A percentile compares a stretch with the other conserved stretches of the same genome.
Evolutionary conservation across 1,140 invertebrate genomes (phyloP).

Genomic region (Pristionchus pacificus): DNA sequence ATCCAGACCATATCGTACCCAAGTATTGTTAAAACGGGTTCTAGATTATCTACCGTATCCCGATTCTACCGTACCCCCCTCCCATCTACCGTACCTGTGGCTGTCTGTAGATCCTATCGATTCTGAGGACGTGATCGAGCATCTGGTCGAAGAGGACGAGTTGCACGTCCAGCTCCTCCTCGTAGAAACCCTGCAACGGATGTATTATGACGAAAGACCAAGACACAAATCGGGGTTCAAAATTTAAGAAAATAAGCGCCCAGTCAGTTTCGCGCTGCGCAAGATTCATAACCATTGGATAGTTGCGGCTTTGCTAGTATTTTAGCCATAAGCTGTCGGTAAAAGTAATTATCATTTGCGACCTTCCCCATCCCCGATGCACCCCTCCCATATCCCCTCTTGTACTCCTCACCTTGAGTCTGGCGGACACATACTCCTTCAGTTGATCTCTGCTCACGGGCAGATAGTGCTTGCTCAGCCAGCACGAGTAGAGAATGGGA

Average conservation of each 20-base stretch:
- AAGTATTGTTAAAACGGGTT: too few relatives aligned
- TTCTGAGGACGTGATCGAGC: constrained; percentile 91
- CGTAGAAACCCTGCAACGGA: constrained; percentile 77
- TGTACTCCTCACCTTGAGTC: constrained; percentile 83
- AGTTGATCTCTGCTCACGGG: constrained; percentile 91
- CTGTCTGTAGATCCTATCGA: constrained; percentile 97
- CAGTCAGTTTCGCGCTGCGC: too few relatives aligned
- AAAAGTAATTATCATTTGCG: too few relatives aligned
- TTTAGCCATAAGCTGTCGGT: too few relatives aligned
- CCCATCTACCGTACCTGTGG: constrained; percentile 61
- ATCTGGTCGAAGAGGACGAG: constrained; percentile 98
- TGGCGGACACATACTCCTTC: constrained; percentile 89
- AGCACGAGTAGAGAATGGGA: constrained; percentile 96
- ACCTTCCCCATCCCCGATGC: too few relatives aligned
- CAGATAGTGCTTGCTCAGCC: constrained; percentile 95
- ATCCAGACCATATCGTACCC: too few relatives aligned
- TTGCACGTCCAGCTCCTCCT: constrained; percentile 97
- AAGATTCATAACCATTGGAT: too few relatives aligned
- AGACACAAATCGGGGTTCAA: not conserved
- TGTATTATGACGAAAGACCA: not conserved
- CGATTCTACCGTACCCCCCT: too few relatives aligned
- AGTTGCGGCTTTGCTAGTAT: too few relatives aligned
- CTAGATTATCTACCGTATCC: too few relatives aligned
- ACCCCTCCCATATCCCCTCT: too few relatives aligned
- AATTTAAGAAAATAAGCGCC: too few relatives aligned